These are phyloP conservation scores for Cassiopea xamachana DNA, from an alignment of 30 jellyfish, hydroid and myxozoan species.

Conservation along the genomic window DNA sequence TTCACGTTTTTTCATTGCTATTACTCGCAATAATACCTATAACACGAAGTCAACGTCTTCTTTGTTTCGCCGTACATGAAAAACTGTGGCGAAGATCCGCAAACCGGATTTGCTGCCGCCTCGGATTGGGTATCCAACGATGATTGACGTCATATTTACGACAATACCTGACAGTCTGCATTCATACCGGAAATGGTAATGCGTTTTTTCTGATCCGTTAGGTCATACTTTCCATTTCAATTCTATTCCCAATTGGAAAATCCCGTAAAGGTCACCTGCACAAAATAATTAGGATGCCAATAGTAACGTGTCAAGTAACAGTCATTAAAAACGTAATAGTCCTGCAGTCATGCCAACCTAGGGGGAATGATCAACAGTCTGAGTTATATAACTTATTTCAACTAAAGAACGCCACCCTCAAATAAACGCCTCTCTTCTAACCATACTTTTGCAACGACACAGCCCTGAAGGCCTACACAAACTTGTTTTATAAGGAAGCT, in stretches of 20 bases:
- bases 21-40: not conserved
- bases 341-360: not conserved
- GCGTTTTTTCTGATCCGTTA: not conserved
- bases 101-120: not conserved
- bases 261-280: not conserved
- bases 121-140: not conserved
- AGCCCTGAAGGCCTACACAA: too few species aligned
- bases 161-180: constrained; percentile 36
- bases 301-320: not conserved
- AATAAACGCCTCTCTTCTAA: too few species aligned
- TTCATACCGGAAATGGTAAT: not conserved
- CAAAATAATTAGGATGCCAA: not conserved
- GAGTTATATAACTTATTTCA: too few species aligned
- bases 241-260: not conserved
- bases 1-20: not conserved
- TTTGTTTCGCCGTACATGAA: not conserved
- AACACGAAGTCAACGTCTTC: not conserved
- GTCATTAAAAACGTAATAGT: not conserved
- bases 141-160: constrained; percentile 10
- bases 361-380: not conserved
- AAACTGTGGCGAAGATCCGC: not conserved
- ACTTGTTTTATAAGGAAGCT: too few species aligned
- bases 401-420: too few species aligned
- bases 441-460: too few species aligned
- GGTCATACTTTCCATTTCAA: not conserved